These are phyloP conservation scores for Aeoliscus strigatus DNA, from an alignment of 2,797 vertebrate species.

Conservation along the genomic window DNA sequence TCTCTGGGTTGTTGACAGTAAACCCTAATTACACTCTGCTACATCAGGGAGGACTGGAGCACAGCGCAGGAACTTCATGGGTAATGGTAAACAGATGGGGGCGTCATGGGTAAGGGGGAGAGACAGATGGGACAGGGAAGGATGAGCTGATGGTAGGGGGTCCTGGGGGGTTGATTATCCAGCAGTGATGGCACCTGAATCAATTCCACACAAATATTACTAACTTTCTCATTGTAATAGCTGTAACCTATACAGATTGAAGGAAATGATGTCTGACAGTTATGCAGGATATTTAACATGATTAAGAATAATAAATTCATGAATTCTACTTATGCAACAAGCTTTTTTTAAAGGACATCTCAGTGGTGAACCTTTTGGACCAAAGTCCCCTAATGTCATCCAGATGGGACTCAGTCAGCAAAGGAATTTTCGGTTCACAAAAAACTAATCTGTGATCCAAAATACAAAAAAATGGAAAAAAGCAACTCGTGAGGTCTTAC, in stretches of 20 bases:
- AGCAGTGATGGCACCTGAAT: slow-evolving; percentile 5
- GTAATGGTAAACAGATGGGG: slow-evolving; percentile 72
- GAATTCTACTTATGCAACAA: neutral
- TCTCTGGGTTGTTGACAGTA: slow-evolving; percentile 70
- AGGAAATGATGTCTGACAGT: neutral
- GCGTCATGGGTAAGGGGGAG: slow-evolving; percentile 1
- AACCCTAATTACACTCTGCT: slow-evolving; percentile 69
- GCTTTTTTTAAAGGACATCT: slow-evolving; percentile 7
- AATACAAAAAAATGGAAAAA: neutral
- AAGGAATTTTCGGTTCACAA: too few species aligned
- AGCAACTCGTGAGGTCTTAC: slow-evolving; percentile 23
- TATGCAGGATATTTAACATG: neutral
- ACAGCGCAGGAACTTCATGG: slow-evolving; percentile 48
- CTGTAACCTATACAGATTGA: neutral
- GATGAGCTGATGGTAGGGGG: slow-evolving; percentile 29
- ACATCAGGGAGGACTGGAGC: slow-evolving; percentile 50
- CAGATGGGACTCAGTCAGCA: slow-evolving; percentile 75
- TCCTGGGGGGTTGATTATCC: neutral
- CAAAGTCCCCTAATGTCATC: slow-evolving; percentile 79
- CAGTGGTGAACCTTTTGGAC: slow-evolving; percentile 57
- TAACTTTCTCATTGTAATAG: neutral
- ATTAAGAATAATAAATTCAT: neutral
- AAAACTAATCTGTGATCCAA: too few species aligned
- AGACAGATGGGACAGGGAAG: slow-evolving; percentile 14
- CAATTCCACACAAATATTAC: neutral